Evolutionary conservation across 2,888 invertebrate species (phyloP).

Genomic region (Drosophila dives): DNA sequence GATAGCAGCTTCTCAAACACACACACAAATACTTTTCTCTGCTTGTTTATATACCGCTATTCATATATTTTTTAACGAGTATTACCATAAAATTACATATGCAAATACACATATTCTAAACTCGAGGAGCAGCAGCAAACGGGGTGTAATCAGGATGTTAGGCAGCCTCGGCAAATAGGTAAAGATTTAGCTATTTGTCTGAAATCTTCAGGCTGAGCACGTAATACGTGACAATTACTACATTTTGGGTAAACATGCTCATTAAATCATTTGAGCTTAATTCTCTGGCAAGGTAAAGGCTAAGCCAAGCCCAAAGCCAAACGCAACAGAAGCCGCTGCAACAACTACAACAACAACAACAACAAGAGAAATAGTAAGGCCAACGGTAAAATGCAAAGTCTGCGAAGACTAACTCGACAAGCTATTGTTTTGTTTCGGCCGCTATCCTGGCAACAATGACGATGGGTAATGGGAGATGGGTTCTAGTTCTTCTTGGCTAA

Average conservation of each 20-base stretch:
- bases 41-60: constrained; percentile 57
- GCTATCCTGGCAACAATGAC: constrained; percentile 23
- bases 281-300: constrained; percentile 29
- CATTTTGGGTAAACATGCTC: constrained; percentile 79
- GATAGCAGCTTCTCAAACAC: constrained; percentile 23
- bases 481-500: constrained; percentile 35
- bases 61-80: constrained; percentile 73
- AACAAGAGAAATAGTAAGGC: not conserved
- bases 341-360: not conserved
- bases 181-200: constrained; percentile 77
- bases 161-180: constrained; percentile 31
- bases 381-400: constrained; percentile 57
- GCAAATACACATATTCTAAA: constrained; percentile 74
- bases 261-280: constrained; percentile 79
- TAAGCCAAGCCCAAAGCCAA: constrained; percentile 18
- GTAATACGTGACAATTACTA: constrained; percentile 81
- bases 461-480: too few relatives aligned
- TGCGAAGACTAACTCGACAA: constrained; percentile 39
- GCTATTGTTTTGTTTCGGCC: constrained; percentile 54
- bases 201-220: constrained; percentile 74
- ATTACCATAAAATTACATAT: constrained; percentile 80
- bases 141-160: constrained; percentile 29
- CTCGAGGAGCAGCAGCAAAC: constrained; percentile 29
- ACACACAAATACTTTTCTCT: constrained; percentile 35
- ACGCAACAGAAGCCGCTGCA: not conserved